Conservation (phyloP, 2,797 vertebrate genomes). For the Silurus aristotelis region DNA sequence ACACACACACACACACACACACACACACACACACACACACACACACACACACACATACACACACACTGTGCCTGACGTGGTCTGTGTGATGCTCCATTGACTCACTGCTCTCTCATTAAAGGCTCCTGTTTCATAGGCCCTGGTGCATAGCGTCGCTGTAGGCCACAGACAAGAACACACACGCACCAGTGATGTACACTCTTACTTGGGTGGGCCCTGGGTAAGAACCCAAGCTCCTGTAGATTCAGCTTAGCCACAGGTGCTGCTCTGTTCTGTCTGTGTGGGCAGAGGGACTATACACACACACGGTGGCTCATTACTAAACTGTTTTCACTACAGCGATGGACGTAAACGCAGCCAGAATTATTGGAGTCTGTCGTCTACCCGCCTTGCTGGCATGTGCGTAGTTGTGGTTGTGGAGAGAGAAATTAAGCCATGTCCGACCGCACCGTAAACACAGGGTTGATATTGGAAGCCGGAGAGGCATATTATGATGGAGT, state of each 20-base stretch:
- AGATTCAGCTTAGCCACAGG: slow-evolving; percentile 53
- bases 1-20: slow-evolving; percentile 32
- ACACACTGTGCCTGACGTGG: slow-evolving; percentile 44
- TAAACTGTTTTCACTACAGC: slow-evolving; percentile 64
- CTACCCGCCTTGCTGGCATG: slow-evolving; percentile 44
- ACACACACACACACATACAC: slow-evolving; percentile 22
- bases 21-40: slow-evolving; percentile 15
- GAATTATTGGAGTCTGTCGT: slow-evolving; percentile 48
- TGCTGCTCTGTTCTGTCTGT: slow-evolving; percentile 55
- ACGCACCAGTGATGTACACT: slow-evolving; percentile 50
- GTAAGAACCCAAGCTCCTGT: slow-evolving; percentile 43
- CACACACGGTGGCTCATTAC: slow-evolving; percentile 71
- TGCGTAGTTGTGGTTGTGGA: slow-evolving; percentile 36
- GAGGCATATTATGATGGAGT: slow-evolving; percentile 23
- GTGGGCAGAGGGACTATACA: slow-evolving; percentile 56
- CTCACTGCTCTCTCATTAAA: slow-evolving; percentile 57
- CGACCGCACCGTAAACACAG: slow-evolving; percentile 41
- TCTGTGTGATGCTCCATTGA: slow-evolving; percentile 46
- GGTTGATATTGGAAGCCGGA: slow-evolving; percentile 30
- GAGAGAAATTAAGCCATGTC: slow-evolving; percentile 49
- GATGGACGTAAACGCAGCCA: slow-evolving; percentile 45
- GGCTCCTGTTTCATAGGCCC: slow-evolving; percentile 51
- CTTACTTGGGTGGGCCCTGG: slow-evolving; percentile 56
- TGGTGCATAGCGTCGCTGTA: slow-evolving; percentile 49
- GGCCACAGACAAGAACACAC: slow-evolving; percentile 51